Conservation (phyloP, 2,113 vertebrate genomes). For the Cynoglossus semilaevis region DNA sequence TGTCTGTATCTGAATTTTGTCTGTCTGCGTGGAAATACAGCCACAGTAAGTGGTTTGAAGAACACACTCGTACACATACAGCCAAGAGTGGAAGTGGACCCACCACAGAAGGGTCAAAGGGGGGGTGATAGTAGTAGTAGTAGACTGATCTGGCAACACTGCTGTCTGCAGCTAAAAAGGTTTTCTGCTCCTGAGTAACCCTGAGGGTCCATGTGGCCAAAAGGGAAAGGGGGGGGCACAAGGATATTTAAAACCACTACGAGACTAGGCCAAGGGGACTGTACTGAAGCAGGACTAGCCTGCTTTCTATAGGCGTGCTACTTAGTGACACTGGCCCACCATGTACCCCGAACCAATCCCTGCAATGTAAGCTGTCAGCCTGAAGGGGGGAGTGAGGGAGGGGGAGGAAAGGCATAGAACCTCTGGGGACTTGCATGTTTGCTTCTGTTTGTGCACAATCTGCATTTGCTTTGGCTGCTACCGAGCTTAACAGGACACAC, state of each 20-base stretch:
- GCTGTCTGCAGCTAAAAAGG: slow-evolving; percentile 38
- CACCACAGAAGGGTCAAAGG: slow-evolving; percentile 23
- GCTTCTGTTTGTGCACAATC: slow-evolving; percentile 38
- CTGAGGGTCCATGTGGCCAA: slow-evolving; percentile 32
- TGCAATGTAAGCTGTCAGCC: slow-evolving; percentile 55
- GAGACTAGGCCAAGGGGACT: slow-evolving; percentile 27
- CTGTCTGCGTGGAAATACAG: neutral
- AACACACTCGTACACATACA: neutral
- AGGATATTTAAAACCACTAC: slow-evolving; percentile 41
- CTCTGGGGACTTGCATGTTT: slow-evolving; percentile 37
- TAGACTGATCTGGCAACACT: slow-evolving; percentile 20
- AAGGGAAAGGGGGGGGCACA: slow-evolving; percentile 9
- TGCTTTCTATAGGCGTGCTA: slow-evolving; percentile 42
- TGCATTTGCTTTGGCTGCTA: slow-evolving; percentile 53
- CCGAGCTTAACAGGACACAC: slow-evolving; percentile 42
- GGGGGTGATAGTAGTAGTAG: slow-evolving; percentile 7
- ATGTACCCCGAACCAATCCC: slow-evolving; percentile 31
- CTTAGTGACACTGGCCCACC: slow-evolving; percentile 35
- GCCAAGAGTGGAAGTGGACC: slow-evolving; percentile 10
- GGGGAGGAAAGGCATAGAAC: neutral
- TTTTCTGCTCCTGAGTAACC: slow-evolving; percentile 62
- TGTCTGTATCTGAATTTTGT: no score
- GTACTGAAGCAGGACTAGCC: slow-evolving; percentile 36
- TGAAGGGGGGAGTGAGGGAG: slow-evolving; percentile 25
- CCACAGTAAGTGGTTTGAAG: neutral